phyloP scores from a whole-genome alignment of 2,113 vertebrate genomes.

The Pteruthius melanotis region DNA sequence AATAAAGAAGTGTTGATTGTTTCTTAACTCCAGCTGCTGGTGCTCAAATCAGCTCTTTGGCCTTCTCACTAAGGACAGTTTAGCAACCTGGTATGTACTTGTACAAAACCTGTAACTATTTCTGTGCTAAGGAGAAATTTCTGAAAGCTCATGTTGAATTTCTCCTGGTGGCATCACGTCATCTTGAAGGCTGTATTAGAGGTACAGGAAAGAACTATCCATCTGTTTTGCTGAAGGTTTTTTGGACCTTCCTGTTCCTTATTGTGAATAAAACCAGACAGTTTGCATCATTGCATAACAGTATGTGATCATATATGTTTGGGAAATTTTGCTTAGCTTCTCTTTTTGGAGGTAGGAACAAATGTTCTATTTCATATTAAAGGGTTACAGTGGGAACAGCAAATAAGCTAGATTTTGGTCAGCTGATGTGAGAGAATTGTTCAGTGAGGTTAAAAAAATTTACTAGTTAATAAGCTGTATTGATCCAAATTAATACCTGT shows the following conservation, averaged over 20 bases:
- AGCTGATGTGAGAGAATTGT: background rate
- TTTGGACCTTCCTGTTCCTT: background rate
- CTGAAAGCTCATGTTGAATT: background rate
- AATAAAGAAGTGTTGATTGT: background rate
- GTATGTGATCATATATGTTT: background rate
- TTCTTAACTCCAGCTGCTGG: background rate
- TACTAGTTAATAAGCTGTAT: background rate
- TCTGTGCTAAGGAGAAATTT: background rate
- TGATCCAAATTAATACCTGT: background rate
- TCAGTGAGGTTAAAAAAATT: background rate
- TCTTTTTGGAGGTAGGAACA: background rate
- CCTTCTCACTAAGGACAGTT: background rate
- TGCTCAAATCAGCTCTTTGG: background rate
- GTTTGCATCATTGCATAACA: fast-evolving
- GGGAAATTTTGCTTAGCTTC: background rate
- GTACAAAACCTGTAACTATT: background rate
- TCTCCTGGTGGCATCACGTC: background rate
- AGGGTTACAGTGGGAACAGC: background rate
- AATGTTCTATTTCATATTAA: background rate
- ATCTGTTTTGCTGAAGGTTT: background rate
- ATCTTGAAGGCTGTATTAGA: background rate
- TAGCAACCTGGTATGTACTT: background rate
- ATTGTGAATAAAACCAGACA: background rate
- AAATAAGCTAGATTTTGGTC: background rate
- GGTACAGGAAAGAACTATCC: background rate